These are phyloP conservation scores for Otolemur crassicaudatus DNA, from an alignment of 2,797 vertebrate genomes.

Conservation along the genomic window DNA sequence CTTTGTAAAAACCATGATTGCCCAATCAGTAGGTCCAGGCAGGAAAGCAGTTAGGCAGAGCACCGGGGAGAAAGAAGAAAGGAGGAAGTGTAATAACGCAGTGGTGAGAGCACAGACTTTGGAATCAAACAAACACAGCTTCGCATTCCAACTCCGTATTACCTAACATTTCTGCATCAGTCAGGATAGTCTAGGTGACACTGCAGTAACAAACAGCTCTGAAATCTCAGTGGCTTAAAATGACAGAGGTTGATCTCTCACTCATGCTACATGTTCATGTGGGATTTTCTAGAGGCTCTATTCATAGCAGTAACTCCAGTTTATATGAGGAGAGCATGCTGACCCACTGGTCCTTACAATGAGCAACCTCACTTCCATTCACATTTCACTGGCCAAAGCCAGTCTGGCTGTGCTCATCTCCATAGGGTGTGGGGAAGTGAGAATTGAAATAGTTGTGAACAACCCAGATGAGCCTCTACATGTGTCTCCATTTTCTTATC, in stretches of 20 bases:
- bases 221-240: neutral
- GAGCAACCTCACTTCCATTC: neutral
- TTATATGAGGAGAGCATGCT: neutral
- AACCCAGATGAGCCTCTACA: neutral
- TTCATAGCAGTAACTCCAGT: neutral
- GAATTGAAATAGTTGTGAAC: neutral
- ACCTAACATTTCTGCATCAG: neutral
- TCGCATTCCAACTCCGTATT: neutral
- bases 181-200: neutral
- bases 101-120: neutral
- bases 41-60: neutral
- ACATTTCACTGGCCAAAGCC: neutral
- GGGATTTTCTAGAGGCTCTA: neutral
- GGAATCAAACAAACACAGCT: neutral
- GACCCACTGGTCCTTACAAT: neutral
- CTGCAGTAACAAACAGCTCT: constrained; percentile 33
- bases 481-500: constrained; percentile 18
- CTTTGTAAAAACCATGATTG: neutral
- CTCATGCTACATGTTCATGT: neutral
- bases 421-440: neutral
- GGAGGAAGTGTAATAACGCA: neutral
- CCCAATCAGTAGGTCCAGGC: neutral
- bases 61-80: neutral
- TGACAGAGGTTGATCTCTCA: neutral
- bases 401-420: neutral